Evolutionary conservation across 2,113 vertebrate genomes (phyloP).

Genomic region (Eurypyga helias): DNA sequence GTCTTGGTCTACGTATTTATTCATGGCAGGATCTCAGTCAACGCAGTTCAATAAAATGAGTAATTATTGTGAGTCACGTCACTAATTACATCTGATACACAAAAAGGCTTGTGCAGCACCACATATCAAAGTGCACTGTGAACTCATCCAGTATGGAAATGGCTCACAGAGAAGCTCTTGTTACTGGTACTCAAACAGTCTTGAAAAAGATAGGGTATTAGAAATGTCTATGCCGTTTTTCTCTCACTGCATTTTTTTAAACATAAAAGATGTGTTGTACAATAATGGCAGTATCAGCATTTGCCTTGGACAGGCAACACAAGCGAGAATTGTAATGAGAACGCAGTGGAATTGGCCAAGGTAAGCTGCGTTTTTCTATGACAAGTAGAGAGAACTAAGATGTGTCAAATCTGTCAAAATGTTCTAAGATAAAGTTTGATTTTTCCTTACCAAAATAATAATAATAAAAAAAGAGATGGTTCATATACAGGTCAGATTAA

Average conservation of each 20-base stretch:
- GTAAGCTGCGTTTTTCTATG: conserved; percentile 20
- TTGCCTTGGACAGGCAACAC: not conserved
- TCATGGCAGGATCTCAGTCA: conserved; percentile 45
- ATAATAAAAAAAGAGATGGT: not conserved
- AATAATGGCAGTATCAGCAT: not conserved
- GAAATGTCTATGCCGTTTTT: not conserved
- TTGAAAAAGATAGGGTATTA: not conserved
- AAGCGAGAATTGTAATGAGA: conserved; percentile 17
- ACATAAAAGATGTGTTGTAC: conserved; percentile 24
- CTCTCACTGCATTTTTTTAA: not conserved
- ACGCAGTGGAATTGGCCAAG: not conserved
- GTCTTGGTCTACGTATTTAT: conserved; percentile 14
- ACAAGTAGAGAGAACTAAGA: not conserved
- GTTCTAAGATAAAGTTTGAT: not conserved
- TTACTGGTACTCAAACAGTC: not conserved
- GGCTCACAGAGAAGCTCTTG: conserved; percentile 51
- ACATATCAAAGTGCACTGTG: conserved; percentile 24
- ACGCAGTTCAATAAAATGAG: conserved; percentile 45
- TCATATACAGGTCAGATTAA: not conserved
- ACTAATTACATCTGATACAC: conserved; percentile 37
- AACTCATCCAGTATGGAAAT: conserved; percentile 4
- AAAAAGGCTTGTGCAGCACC: conserved; percentile 37
- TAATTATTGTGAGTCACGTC: conserved; percentile 38
- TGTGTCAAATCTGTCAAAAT: not conserved
- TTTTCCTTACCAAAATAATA: not conserved